Conservation (phyloP, 2,797 vertebrate species). For the Peromyscus aztecus region DNA sequence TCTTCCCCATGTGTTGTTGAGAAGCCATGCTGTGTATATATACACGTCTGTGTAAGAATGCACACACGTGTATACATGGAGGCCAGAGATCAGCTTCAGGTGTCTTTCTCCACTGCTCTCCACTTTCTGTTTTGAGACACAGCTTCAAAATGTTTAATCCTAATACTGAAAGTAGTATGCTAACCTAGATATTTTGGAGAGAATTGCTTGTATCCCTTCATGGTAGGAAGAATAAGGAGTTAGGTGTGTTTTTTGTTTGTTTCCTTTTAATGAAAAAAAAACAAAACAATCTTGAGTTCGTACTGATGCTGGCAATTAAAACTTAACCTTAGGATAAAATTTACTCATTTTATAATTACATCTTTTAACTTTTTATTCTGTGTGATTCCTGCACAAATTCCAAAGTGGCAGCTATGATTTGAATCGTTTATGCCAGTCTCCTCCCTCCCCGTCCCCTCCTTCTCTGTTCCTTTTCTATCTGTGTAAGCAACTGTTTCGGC, state of each 20-base stretch:
- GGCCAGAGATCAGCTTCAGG: not conserved
- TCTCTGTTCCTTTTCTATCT: not conserved
- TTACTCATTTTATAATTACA: not conserved
- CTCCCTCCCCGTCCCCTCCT: not conserved
- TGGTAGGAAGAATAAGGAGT: not conserved
- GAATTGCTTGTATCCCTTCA: not conserved
- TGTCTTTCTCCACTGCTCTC: not conserved
- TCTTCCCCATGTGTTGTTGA: not conserved
- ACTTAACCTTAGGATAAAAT: not conserved
- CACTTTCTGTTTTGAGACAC: not conserved
- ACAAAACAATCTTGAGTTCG: not conserved
- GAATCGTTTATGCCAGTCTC: not conserved
- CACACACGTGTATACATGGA: too few relatives aligned
- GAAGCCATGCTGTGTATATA: not conserved
- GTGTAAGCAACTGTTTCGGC: not conserved
- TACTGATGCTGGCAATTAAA: not conserved
- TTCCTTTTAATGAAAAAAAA: not conserved
- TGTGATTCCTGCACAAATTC: not conserved
- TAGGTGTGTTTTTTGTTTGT: not conserved
- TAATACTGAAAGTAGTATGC: not conserved
- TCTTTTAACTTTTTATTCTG: not conserved
- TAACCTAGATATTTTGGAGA: not conserved
- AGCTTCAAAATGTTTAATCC: not conserved
- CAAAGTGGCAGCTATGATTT: not conserved
- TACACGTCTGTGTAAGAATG: not conserved